Percentiles rank a stretch among this genome's conserved stretches.
Conservation (phyloP, 2,797 vertebrate species). For the Lepus oiostolus region DNA sequence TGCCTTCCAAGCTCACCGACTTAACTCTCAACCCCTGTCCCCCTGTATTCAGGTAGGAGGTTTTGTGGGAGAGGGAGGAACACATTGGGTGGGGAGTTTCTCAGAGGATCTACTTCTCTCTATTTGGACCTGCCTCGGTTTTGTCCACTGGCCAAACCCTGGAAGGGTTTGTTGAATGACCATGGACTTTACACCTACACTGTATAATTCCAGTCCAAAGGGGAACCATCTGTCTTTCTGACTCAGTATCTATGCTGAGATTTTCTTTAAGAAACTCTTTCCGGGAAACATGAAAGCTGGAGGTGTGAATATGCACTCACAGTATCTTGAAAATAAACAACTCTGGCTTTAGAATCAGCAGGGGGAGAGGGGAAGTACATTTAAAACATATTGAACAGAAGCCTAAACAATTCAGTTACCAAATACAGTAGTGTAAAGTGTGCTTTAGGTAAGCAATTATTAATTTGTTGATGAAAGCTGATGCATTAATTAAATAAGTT, state of each 20-base stretch:
- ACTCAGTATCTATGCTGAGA: background rate
- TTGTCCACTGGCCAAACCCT: background rate
- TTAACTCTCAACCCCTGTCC: background rate
- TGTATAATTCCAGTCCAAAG: slow-evolving; percentile 11
- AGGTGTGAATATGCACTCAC: background rate
- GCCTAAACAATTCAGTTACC: slow-evolving; percentile 32
- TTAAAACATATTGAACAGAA: slow-evolving; percentile 7
- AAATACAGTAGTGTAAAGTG: background rate
- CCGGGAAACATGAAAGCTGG: background rate
- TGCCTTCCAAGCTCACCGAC: background rate
- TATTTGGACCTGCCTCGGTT: background rate
- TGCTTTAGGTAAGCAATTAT: background rate
- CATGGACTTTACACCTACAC: background rate
- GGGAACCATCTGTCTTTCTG: slow-evolving; percentile 14
- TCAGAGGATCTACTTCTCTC: accelerated
- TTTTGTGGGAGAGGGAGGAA: too few species aligned
- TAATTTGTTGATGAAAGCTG: background rate
- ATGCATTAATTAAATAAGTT: background rate
- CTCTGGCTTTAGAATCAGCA: background rate
- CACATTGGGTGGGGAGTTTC: background rate
- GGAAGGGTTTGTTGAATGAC: background rate
- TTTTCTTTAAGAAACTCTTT: slow-evolving; percentile 9
- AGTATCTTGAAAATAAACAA: background rate
- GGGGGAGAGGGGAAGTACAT: background rate
- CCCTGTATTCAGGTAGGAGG: background rate